Base-by-base conservation (phyloP, 2,113 vertebrate species). In the rat (Rattus norvegicus) region DNA sequence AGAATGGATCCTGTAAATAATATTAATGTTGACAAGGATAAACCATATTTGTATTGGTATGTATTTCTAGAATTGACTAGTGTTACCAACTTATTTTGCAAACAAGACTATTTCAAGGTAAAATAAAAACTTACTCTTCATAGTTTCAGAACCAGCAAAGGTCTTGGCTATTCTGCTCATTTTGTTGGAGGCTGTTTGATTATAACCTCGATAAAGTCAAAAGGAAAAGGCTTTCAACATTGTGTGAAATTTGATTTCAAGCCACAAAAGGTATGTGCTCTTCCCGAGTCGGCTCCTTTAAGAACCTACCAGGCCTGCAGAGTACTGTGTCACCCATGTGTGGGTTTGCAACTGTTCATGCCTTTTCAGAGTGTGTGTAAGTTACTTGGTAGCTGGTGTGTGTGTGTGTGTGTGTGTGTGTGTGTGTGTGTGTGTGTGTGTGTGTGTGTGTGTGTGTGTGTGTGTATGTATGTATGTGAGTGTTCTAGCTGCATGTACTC, bases 181-280 rank as follows among this genome's bases (percentile, higher is more conserved):
- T 99, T 99, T 98, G 99, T 99, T 98, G 99, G 99, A 28, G 99
- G 99, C 97, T 99, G 99, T 98, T 99, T 99, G 98, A 99, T 99
- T 98, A 98, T 99, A 98, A 99, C 99, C 0, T 99, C 99, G 90
- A 98, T 99, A 98, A 99, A 99, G 98, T 99, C 99, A 86, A 99
- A 99, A 98, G 99, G 99, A 97, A 99, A 99, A 99, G 99, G 99
- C 94, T 99, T 99, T 98, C 99, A 99, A 98, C 99, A 99, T 89
- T 99, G 99, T 98, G 99, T 99, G 93, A 99, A 99, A 98, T 99
- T 99, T 92, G 99, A 99, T 98, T 99, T 99, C 98, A 99, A 99
- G 96, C 99, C 99, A 49, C 99, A 99, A 97, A 99, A 99, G 99
- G 99, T 99, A 98, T 95, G 70, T 83, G 94, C 96, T 98, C 79